These are phyloP conservation scores for Crocodylus rhombifer DNA, from an alignment of 2,797 vertebrate genomes.

Conservation along the genomic window DNA sequence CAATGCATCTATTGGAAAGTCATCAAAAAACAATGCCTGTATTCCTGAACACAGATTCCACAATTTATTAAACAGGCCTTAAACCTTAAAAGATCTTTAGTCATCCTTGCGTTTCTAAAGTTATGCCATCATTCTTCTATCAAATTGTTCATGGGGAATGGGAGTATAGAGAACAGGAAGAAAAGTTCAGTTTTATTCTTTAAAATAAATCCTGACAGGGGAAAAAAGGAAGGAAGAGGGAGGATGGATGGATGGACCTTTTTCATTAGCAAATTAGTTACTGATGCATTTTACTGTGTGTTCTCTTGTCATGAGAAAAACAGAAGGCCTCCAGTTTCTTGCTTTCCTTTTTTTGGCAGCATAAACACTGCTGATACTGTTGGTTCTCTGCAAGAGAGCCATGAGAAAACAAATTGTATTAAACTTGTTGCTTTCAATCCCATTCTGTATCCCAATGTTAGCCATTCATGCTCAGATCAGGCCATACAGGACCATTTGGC, in stretches of 20 bases:
- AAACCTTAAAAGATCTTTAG: not conserved
- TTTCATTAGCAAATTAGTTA: not conserved
- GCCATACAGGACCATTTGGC: not conserved
- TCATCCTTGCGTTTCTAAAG: not conserved
- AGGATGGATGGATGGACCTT: not conserved
- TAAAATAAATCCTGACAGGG: not conserved
- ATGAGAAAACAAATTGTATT: not conserved
- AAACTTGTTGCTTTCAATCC: not conserved
- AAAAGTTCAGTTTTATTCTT: not conserved
- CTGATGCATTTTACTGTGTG: not conserved
- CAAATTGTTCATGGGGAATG: no score
- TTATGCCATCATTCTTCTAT: not conserved
- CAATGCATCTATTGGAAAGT: not conserved
- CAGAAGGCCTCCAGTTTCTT: not conserved
- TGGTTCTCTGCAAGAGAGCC: not conserved
- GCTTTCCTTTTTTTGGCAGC: not conserved
- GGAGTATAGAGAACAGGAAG: not conserved
- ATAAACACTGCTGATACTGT: slow-evolving; percentile 6
- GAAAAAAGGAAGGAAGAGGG: not conserved
- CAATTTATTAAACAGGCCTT: not conserved
- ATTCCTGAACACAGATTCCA: not conserved
- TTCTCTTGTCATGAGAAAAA: not conserved
- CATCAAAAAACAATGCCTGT: not conserved
- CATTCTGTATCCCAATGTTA: not conserved
- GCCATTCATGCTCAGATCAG: not conserved